phyloP scores from a whole-genome alignment of 2,113 vertebrate species.

The Trochalopteron elliotii region DNA sequence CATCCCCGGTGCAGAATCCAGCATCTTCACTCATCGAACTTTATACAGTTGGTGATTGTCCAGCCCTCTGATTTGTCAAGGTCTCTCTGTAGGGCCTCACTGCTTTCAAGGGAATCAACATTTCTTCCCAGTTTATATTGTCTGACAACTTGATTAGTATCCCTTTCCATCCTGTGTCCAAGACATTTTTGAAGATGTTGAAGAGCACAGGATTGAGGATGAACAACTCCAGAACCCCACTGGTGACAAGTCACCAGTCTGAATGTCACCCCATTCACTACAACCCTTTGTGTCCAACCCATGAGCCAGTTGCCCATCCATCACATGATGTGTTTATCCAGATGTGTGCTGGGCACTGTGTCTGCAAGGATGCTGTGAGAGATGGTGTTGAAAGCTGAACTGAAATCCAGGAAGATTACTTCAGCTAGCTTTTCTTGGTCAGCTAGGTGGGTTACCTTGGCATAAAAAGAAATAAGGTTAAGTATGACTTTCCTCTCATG shows the following conservation, averaged over 20 bases:
- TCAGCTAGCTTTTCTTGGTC: background rate
- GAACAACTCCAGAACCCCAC: fast-evolving
- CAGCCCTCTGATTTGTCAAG: background rate
- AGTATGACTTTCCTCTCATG: background rate
- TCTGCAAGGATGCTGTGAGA: background rate
- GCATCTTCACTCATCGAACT: background rate
- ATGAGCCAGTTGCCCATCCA: background rate
- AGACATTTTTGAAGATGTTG: background rate
- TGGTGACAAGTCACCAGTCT: background rate
- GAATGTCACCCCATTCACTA: background rate
- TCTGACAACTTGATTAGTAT: background rate
- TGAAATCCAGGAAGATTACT: background rate
- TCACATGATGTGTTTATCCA: background rate
- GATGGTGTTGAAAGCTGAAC: background rate
- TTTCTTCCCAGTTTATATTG: background rate
- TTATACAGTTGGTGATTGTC: background rate
- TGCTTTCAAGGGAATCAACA: background rate
- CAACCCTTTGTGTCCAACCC: background rate
- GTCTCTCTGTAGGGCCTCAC: background rate
- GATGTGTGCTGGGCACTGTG: background rate
- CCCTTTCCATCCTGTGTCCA: background rate
- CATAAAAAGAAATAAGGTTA: background rate
- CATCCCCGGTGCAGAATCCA: fast-evolving
- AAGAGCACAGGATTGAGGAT: background rate
- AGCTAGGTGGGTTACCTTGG: background rate